Evolutionary conservation across 2,888 invertebrate genomes (phyloP), one percentile per base, ranked within the genome.

Genomic region (Agonopterix subpropinquella): DNA sequence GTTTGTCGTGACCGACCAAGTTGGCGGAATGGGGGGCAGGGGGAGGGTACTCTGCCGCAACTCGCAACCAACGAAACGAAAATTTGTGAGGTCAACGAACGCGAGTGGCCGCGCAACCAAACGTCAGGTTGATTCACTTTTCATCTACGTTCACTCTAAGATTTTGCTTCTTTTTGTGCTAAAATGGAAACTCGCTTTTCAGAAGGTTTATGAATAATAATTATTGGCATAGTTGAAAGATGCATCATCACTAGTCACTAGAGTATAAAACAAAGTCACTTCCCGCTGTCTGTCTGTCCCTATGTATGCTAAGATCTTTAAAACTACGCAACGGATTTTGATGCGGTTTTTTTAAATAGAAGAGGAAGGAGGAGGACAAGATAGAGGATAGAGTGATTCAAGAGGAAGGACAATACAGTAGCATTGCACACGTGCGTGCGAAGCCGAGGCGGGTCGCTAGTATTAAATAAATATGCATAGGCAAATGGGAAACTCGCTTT

Each of bases 81-180:
- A 88, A 89, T 89, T 88, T 80, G 87, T 80, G 78, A 80, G 88
- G 83, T 87, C 80, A 84, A 83, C 73, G 86, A 79, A 80, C 89
- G 77, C 74, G 63, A 80, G 78, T 84, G 82, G 84, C 88, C 87
- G 85, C 82, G 70, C 78, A 72, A 74, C 73, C 67, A 78, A 81
- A 77, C 77, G 74, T 78, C 83, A 84, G 78, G 79, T 84, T 87
- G 87, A 86, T 86, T 88, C 87, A 88, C 87, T 88, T 88, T 88
- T 88, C 86, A 85, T 86, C 81, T 73, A 76, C 82, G 70, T 64
- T 76, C 73, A 76, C 79, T 80, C 68, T 67, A 77, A 77, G 71
- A 65, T 67, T 67, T 62, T 59, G 61, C 63, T 71, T 70, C 74
- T 72, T 67, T 71, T 77, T 76, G 70, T 62, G 56, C 65, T 62